Conservation (phyloP, 2,888 invertebrate genomes). For the Epiblema foenella region DNA sequence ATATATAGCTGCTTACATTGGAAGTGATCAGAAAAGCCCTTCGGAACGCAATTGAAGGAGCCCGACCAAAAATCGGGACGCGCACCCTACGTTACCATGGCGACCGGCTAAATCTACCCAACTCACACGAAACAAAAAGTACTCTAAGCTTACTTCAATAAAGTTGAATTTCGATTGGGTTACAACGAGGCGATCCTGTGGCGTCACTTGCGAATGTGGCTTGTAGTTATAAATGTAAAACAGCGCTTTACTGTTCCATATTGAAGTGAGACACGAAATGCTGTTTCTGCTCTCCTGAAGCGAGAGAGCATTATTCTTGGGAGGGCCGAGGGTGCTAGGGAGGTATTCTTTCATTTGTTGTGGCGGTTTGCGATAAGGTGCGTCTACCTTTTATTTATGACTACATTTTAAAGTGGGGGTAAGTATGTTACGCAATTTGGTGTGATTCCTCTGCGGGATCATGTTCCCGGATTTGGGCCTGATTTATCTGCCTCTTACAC, state of each 20-base stretch:
- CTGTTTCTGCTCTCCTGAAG: slow-evolving; percentile 49
- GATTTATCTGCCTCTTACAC: slow-evolving; percentile 42
- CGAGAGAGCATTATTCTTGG: slow-evolving; percentile 49
- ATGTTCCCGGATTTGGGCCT: slow-evolving; percentile 52
- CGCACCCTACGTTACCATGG: slow-evolving; percentile 67
- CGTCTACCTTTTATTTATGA: slow-evolving; percentile 82
- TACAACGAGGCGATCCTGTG: slow-evolving; percentile 46
- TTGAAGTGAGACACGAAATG: slow-evolving; percentile 58
- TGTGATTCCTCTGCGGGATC: slow-evolving; percentile 62
- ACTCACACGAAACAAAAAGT: slow-evolving; percentile 47
- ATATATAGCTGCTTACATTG: slow-evolving; percentile 48
- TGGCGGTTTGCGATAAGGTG: slow-evolving; percentile 76
- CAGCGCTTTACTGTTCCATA: slow-evolving; percentile 69
- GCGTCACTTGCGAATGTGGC: slow-evolving; percentile 62
- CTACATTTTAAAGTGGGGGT: slow-evolving; percentile 81
- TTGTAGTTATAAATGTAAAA: slow-evolving; percentile 85
- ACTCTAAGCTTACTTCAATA: slow-evolving; percentile 52
- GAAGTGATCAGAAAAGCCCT: slow-evolving; percentile 68
- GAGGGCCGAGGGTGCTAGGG: slow-evolving; percentile 53
- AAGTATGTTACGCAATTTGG: slow-evolving; percentile 74
- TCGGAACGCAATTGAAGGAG: slow-evolving; percentile 71
- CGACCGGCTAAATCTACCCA: slow-evolving; percentile 56
- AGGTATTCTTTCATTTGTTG: slow-evolving; percentile 79
- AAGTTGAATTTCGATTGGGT: slow-evolving; percentile 48
- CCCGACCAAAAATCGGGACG: slow-evolving; percentile 72